Percentiles rank a stretch among this genome's conserved stretches.
These are phyloP conservation scores for Syndactyla subalaris DNA, from an alignment of 2,797 vertebrate genomes.

Conservation along the genomic window DNA sequence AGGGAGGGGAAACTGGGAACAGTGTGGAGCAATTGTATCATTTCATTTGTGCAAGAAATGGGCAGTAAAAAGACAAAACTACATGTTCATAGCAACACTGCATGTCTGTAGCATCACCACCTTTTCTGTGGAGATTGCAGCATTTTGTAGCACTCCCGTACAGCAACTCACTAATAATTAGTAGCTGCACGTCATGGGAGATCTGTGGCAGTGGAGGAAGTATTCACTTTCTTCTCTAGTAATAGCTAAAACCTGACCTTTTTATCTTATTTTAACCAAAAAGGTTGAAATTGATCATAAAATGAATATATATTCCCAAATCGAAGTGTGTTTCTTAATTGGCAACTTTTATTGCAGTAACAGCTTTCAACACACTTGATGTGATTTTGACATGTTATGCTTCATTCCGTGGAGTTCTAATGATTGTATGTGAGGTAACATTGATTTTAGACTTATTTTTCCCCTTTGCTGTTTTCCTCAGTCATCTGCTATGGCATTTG, in stretches of 20 bases:
- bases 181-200: not conserved
- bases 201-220: not conserved
- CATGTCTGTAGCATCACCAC: not conserved
- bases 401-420: not conserved
- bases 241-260: not conserved
- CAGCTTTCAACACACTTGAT: not conserved
- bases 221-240: not conserved
- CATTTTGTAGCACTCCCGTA: not conserved
- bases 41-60: not conserved
- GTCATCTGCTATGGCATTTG: not conserved
- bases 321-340: not conserved
- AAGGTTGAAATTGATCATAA: not conserved
- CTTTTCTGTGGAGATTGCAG: not conserved
- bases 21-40: not conserved
- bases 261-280: not conserved
- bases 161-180: not conserved
- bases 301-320: not conserved
- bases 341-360: not conserved
- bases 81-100: not conserved
- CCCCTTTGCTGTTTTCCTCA: not conserved
- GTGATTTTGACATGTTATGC: not conserved
- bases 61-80: not conserved
- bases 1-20: not conserved
- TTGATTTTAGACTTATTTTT: not conserved
- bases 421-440: not conserved